Percentiles rank a stretch among this genome's conserved stretches.
Conservation (phyloP, 2,113 vertebrate species). For the Dolichallabes microphthalmus region DNA sequence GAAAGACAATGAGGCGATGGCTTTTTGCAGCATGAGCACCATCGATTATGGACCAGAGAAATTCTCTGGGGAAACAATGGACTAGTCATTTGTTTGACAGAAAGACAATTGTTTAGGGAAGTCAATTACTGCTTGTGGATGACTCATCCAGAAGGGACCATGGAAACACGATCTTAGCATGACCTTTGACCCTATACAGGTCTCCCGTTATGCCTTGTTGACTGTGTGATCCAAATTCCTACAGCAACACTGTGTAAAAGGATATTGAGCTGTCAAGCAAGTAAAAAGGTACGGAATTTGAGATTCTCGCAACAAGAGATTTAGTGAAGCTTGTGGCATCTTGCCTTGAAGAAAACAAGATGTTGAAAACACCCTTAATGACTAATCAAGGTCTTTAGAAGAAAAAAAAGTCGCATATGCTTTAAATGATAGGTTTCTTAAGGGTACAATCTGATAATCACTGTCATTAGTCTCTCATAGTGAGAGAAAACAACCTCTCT, state of each 20-base stretch:
- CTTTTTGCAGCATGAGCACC: conserved; percentile 48
- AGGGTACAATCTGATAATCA: conserved; percentile 33
- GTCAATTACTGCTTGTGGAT: conserved; percentile 65
- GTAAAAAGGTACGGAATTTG: background rate
- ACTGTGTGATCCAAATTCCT: background rate
- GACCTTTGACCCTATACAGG: conserved; percentile 35
- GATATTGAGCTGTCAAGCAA: background rate
- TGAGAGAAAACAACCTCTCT: conserved; percentile 12
- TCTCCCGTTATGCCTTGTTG: background rate
- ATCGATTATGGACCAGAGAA: conserved; percentile 68
- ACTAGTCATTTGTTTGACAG: conserved; percentile 66
- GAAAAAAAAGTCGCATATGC: background rate
- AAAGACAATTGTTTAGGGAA: conserved; percentile 59
- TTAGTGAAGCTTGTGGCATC: background rate
- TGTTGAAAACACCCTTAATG: background rate
- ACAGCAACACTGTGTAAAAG: conserved; percentile 5
- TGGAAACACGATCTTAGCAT: background rate
- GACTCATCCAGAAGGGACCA: conserved; percentile 53
- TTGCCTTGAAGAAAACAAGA: background rate
- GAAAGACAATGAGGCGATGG: conserved; percentile 27
- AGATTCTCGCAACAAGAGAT: background rate
- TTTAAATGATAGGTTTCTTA: conserved; percentile 30
- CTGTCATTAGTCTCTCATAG: conserved; percentile 22
- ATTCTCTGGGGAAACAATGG: conserved; percentile 60
- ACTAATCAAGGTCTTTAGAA: conserved; percentile 2